Evolutionary conservation across 1,140 invertebrate species (phyloP).

Genomic region (Heliconius himera): DNA sequence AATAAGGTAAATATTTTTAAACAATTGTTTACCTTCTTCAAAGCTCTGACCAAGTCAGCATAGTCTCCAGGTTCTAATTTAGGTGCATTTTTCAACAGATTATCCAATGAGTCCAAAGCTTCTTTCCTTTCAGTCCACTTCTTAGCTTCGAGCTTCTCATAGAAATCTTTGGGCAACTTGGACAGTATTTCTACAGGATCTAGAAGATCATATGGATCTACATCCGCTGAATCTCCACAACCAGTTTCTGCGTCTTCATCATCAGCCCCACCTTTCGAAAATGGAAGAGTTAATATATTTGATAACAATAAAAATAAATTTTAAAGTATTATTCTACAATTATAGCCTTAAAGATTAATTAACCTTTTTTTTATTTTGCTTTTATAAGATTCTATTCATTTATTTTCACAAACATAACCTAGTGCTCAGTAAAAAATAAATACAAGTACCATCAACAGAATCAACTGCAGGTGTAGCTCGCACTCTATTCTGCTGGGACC

Average conservation of each 20-base stretch:
- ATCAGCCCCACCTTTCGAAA: constrained; percentile 56
- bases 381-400: neutral
- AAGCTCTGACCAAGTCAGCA: constrained; percentile 91
- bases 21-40: constrained; percentile 90
- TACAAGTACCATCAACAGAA: constrained; percentile 71
- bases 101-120: constrained; percentile 91
- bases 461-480: constrained; percentile 84
- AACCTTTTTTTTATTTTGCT: neutral
- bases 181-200: constrained; percentile 96
- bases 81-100: constrained; percentile 89
- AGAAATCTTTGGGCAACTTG: constrained; percentile 97
- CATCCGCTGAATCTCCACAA: constrained; percentile 84
- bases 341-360: neutral
- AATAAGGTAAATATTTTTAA: neutral
- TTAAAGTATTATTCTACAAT: too few species aligned
- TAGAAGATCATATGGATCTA: constrained; percentile 95
- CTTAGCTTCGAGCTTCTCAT: constrained; percentile 96
- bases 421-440: neutral
- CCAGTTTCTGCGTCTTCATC: constrained; percentile 83
- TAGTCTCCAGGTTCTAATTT: constrained; percentile 96
- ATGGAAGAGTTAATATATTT: neutral
- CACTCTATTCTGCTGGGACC: constrained; percentile 92
- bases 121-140: constrained; percentile 99
- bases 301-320: too few species aligned
- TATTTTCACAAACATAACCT: too few species aligned